Evolutionary conservation across 2,888 invertebrate genomes (phyloP), one percentile per base, ranked within the genome.

Genomic region (Tipula vernalis): DNA sequence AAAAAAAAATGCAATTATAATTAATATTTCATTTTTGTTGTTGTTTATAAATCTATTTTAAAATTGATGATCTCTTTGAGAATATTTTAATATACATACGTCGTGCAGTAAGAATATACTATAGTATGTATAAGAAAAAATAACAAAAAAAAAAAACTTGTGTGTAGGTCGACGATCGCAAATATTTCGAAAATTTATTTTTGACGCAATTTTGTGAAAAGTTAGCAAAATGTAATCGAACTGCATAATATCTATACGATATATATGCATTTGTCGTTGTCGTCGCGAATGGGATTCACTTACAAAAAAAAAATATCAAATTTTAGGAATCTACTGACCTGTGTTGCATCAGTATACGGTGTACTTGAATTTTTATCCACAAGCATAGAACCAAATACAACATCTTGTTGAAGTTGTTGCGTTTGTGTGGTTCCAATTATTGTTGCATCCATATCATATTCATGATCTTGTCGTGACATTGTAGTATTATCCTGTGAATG

Each of bases 271-370:
- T 28, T 28, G 36, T 83, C 51, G 12, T 47, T 47, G n/a, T 39
- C 39, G 39, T 39, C n/a, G 39, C 39, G 39, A 5, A 39, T 39
- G 39, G 51, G n/a, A n/a, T 42, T 86, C 47, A 47, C 28, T 18
- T n/a, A 28, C 28, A 28, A 1, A 28, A 28, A 28, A 71, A 28
- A 71, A 10, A 28, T 28, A 71, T 28, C 1, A 28, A 28, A 71
- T 28, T n/a, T n/a, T 12, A 10, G 44, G 10, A 12, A 57, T 57
- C 15, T 8, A 93, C 94, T 95, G 93, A 97, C 97, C 96, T 97
- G 96, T 89, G 99, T 99, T 88, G 99, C 99, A 94, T 99, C 99
- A 90, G 98, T 97, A 93, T 99, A 99, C 87, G 99, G 99, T 87
- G 98, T 99, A 87, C 95, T 93, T 44, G 98, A 98, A 91, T 96